phyloP scores from a whole-genome alignment of 2,113 vertebrate genomes.

The Apteryx mantelli region DNA sequence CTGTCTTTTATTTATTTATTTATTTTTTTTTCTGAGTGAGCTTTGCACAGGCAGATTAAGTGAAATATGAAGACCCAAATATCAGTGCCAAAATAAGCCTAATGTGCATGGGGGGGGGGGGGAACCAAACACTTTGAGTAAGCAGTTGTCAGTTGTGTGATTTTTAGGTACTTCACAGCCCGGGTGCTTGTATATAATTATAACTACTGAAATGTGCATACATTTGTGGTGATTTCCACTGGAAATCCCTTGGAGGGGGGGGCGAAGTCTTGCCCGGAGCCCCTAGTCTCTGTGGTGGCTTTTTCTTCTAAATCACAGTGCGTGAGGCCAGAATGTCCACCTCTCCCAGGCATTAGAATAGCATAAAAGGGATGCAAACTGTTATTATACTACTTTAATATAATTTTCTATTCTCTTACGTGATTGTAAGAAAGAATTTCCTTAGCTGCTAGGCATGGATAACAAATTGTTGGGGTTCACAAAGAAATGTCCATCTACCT shows the following conservation, averaged over 20 bases:
- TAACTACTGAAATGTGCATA: neutral
- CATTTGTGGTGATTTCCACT: slow-evolving; percentile 47
- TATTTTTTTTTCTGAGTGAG: rapidly evolving
- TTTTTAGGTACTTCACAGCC: neutral
- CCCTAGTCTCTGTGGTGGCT: rapidly evolving
- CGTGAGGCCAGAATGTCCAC: rapidly evolving
- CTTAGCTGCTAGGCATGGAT: rapidly evolving
- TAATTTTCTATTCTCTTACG: rapidly evolving
- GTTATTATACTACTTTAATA: rapidly evolving
- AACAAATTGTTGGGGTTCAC: neutral
- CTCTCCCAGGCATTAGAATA: rapidly evolving
- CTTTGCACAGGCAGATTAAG: rapidly evolving
- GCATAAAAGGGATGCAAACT: neutral
- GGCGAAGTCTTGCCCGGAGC: neutral
- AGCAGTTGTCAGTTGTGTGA: neutral
- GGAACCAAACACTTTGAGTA: no score
- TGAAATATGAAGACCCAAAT: rapidly evolving
- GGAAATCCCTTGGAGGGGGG: slow-evolving; percentile 29
- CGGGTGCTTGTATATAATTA: rapidly evolving
- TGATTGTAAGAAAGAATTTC: neutral
- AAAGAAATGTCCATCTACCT: neutral
- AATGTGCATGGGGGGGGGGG: neutral
- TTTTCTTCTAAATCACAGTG: rapidly evolving
- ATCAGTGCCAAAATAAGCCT: rapidly evolving
- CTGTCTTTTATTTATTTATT: no score